Evolutionary conservation across 1,140 invertebrate species (phyloP), one percentile per base, ranked within the genome.

Genomic region (Drosophila ogumai): DNA sequence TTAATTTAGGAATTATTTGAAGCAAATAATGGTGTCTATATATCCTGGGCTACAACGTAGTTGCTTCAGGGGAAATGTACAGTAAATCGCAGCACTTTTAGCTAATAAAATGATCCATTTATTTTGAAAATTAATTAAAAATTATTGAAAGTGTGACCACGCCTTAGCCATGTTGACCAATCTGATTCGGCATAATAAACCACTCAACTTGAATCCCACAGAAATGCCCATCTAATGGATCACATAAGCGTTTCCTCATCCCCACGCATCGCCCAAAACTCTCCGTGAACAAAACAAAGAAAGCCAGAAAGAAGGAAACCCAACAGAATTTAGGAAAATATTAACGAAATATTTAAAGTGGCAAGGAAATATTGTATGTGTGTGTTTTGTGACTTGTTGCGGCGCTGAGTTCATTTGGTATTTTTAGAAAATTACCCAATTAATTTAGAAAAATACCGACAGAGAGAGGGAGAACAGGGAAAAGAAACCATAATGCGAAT

Each of bases 391-490:
- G 84, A 72, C 61, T 86, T 54, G 75, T 69, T 72, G 75, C 75
- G 82, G 75, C 66, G 79, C 79, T 91, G 88, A 91, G 81, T 85
- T 91, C 88, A 91, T 85, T 68, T 41, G 44, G 50, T 90, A 91
- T 91, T 91, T 88, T 64, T 88, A 88, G 88, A 90, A 82, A 80
- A 81, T 91, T 91, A 79, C 81, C 90, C 91, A 91, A 91, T 91
- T 91, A 91, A 91, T 90, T 91, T 79, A 78, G 79, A 82, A 85
- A 88, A 90, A 72, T 75, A 67, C 61, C 63, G 38, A 66, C 12
- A 46, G 19, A 46, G 44, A 47, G 49, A 75, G 36, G 67, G 52
- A 34, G 34, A 69, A n/a, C 34, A 52, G 40, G 36, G 44, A 54
- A 54, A 36, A 49, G 31, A 59, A 52, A 78, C 64, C 65, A 71